A percentile compares a stretch with the other conserved stretches of the same genome.
phyloP scores from a whole-genome alignment of 2,113 vertebrate species.

The Pelecanus crispus region DNA sequence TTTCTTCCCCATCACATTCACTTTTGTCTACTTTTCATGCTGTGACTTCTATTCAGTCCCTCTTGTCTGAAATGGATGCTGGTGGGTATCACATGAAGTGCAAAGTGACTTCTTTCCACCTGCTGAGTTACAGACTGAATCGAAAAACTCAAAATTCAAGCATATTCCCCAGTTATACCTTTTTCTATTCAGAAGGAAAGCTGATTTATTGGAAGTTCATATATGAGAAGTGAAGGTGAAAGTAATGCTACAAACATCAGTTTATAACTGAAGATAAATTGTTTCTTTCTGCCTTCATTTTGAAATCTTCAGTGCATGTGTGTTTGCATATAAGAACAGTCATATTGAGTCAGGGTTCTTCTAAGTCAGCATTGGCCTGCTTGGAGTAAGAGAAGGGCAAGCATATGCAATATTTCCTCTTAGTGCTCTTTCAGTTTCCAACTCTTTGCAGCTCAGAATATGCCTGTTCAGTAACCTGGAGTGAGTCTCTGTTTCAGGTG shows the following conservation, averaged over 20 bases:
- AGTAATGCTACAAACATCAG: not conserved
- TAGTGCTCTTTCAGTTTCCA: not conserved
- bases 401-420: not conserved
- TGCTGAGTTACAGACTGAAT: constrained; percentile 68
- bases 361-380: not conserved
- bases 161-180: constrained; percentile 24
- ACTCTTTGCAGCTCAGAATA: not conserved
- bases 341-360: not conserved
- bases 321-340: not conserved
- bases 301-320: not conserved
- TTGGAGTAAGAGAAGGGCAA: not conserved
- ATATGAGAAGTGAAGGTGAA: constrained; percentile 24
- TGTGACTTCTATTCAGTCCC: constrained; percentile 65
- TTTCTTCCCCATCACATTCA: constrained; percentile 49
- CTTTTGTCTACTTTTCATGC: constrained; percentile 62
- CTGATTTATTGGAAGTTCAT: constrained; percentile 1
- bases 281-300: not conserved
- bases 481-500: not conserved
- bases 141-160: constrained; percentile 69
- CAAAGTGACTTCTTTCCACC: constrained; percentile 73
- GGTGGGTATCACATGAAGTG: constrained; percentile 71
- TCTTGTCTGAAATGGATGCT: constrained; percentile 75
- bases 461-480: not conserved
- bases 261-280: not conserved
- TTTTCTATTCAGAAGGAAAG: constrained; percentile 45